These are phyloP conservation scores for Oreochromis grahami DNA, from an alignment of 2,797 vertebrate genomes.

Conservation along the genomic window DNA sequence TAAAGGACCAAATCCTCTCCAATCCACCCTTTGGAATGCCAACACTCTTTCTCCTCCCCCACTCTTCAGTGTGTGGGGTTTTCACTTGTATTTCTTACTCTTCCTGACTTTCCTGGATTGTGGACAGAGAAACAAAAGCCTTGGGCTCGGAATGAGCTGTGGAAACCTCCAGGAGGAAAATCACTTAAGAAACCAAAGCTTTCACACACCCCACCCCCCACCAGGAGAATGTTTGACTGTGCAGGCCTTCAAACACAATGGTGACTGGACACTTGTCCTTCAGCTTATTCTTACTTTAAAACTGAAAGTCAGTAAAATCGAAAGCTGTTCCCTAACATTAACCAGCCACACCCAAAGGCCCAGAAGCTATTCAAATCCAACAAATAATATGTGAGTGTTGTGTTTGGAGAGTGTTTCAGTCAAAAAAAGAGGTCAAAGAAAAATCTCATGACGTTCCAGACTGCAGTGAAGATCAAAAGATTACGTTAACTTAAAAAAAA, in stretches of 20 bases:
- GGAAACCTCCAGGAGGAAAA: slow-evolving; percentile 49
- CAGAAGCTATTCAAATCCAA: neutral
- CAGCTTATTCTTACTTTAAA: neutral
- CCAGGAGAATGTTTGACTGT: neutral
- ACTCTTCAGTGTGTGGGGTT: neutral
- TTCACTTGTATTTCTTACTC: neutral
- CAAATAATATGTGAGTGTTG: neutral
- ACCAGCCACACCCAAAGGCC: neutral
- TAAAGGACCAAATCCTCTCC: slow-evolving; percentile 76
- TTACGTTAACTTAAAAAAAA: neutral
- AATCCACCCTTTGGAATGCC: slow-evolving; percentile 64
- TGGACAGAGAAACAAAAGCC: slow-evolving; percentile 40
- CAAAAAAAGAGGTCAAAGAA: neutral
- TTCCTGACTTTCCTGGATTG: slow-evolving; percentile 16
- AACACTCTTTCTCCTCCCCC: slow-evolving; percentile 23
- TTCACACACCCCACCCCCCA: slow-evolving; percentile 12
- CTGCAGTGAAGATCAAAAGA: neutral
- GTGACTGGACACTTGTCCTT: neutral
- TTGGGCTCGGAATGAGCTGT: slow-evolving; percentile 15
- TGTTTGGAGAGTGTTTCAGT: neutral
- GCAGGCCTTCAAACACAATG: slow-evolving; percentile 1
- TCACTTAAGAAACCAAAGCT: slow-evolving; percentile 35
- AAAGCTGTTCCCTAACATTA: neutral
- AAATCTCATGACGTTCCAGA: neutral
- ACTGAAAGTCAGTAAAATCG: neutral